A percentile compares a stretch with the other conserved stretches of the same genome.
phyloP scores from a whole-genome alignment of 2,888 invertebrate species.

The Branchinecta sandiegonensis region DNA sequence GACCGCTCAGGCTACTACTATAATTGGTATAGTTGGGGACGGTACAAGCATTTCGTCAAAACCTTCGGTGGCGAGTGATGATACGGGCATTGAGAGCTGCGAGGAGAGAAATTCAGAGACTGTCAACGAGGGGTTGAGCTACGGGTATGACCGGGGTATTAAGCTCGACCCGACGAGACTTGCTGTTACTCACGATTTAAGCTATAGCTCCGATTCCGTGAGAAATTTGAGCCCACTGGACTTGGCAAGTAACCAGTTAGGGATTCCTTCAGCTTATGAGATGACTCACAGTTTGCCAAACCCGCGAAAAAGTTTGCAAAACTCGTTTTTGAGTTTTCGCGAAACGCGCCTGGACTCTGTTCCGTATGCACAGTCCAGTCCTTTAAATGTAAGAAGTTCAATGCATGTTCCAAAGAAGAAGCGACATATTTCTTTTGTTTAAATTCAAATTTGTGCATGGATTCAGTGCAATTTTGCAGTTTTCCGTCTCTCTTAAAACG shows the following conservation, averaged over 20 bases:
- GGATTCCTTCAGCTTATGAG: conserved; percentile 3
- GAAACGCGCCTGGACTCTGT: not conserved
- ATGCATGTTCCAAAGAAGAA: conserved; percentile 25
- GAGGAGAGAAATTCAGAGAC: conserved; percentile 21
- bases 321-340: conserved; percentile 3
- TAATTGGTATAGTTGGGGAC: conserved; percentile 15
- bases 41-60: conserved; percentile 24
- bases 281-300: not conserved
- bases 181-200: conserved; percentile 8
- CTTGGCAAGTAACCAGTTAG: not conserved
- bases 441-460: not conserved
- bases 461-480: no score
- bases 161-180: conserved; percentile 19
- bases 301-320: not conserved
- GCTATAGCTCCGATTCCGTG: conserved; percentile 16
- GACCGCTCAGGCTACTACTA: conserved; percentile 16
- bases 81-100: conserved; percentile 22
- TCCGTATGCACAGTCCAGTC: conserved; percentile 1
- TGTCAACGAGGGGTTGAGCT: conserved; percentile 12
- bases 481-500: no score
- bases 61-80: conserved; percentile 24
- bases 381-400: conserved; percentile 15
- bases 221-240: not conserved
- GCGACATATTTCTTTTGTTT: conserved; percentile 28
- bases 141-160: conserved; percentile 1